Evolutionary conservation across 1,140 invertebrate species (phyloP), one percentile per base, ranked within the genome.

Genomic region (Bacillus rossius): DNA sequence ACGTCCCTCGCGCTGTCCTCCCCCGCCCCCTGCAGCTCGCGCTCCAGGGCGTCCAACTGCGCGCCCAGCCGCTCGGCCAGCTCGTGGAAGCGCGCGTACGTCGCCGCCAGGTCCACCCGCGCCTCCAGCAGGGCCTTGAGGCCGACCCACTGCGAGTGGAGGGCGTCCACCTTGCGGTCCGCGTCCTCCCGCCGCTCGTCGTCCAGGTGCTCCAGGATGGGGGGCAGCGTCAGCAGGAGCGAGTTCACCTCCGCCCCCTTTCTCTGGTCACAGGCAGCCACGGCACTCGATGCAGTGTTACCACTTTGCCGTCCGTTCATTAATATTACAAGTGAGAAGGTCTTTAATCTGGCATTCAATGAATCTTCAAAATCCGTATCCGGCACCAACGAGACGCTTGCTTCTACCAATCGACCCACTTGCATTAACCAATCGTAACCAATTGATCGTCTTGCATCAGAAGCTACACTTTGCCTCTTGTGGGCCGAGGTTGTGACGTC

Each of bases 31-130:
- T 74, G 75, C 38, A 86, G 65, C 57, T 81, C 72, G 51, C 69
- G 62, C 65, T 91, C 85, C 23, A 92, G 66, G 55, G 76, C 75
- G 67, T 89, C 83, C 65, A 89, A 76, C 67, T 87, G 83, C 57
- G 76, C 80, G 49, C 79, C 77, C 25, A 91, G 75, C 65, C 84
- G 79, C 41, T 83, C 80, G 29, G 85, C 84, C 22, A 83, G 77
- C 65, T 83, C 79, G 63, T 89, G 87, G 73, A 92, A 91, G 60
- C 88, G 82, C 29, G 88, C 81, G 64, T 91, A 89, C 53, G 82
- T 68, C 54, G 81, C 79, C 23, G 82, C 78, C 8, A 84, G 65
- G 58, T 84, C 77, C 20, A 89, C 79, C 57, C 89, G 79, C 51
- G 50, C 13, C 59, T 77, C 74, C 1, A 77, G 64, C 16, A 72